phyloP scores from a whole-genome alignment of 1,140 invertebrate species.

The Tetragnatha versicolor region DNA sequence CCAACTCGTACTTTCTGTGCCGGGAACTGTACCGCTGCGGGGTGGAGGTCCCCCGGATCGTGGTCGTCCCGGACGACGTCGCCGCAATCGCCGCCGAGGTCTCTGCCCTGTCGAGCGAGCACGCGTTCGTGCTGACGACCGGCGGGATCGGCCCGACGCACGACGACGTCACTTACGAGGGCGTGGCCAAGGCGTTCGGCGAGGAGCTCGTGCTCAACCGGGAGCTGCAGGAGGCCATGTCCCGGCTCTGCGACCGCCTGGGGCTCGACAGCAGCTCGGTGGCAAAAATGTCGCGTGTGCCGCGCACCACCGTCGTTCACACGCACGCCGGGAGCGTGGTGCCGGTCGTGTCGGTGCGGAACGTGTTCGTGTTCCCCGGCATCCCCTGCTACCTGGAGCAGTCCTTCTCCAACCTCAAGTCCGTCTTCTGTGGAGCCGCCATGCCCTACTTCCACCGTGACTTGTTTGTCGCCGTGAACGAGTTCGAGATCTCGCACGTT shows the following conservation, averaged over 20 bases:
- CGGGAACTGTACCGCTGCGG: conserved; percentile 73
- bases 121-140: conserved; percentile 76
- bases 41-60: conserved; percentile 74
- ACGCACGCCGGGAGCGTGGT: conserved; percentile 62
- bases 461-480: conserved; percentile 69
- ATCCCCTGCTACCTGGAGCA: conserved; percentile 73
- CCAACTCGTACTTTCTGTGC: conserved; percentile 76
- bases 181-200: conserved; percentile 76
- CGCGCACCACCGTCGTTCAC: conserved; percentile 61
- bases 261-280: conserved; percentile 63
- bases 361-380: conserved; percentile 82
- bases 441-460: conserved; percentile 63
- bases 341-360: conserved; percentile 74
- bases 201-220: conserved; percentile 70
- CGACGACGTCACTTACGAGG: conserved; percentile 84
- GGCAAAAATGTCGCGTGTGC: conserved; percentile 68
- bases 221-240: conserved; percentile 70
- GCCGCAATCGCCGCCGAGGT: conserved; percentile 76
- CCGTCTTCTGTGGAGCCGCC: conserved; percentile 62
- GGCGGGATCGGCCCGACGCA: conserved; percentile 86
- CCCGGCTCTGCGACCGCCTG: conserved; percentile 60
- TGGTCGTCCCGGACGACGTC: conserved; percentile 76
- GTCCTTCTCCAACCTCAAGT: conserved; percentile 68
- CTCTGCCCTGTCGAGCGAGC: conserved; percentile 70
- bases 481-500: conserved; percentile 68